Evolutionary conservation across 2,797 vertebrate species (phyloP), one percentile per base, ranked within the genome.

Genomic region (Pseudopleuronectes americanus): DNA sequence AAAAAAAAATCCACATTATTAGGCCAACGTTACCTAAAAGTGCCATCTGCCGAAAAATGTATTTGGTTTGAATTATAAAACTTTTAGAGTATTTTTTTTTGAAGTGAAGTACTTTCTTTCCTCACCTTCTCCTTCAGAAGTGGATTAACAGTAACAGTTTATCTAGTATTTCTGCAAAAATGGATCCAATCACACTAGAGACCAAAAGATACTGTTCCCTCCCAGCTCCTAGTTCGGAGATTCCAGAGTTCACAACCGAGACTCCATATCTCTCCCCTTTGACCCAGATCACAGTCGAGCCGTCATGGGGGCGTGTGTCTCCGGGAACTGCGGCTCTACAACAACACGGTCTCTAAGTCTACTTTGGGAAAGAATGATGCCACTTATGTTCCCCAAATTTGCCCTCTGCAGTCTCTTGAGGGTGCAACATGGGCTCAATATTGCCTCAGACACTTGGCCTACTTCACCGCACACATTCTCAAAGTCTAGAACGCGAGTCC

Each of bases 201-300:
- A 41, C 4, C 12, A 58, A 58, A 19, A 64, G 17, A 0, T 0
- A 43, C 45, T 79, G 79, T 87, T 87, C 78, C 79, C 24, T 71
- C 89, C 81, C 84, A 49, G 87, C 88, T 60, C 89, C 82, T 64
- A 90, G 33, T 12, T 10, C 3, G 8, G 8, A 1, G 0, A 14
- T 49, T 64, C 21, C 49, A 57, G 24, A 71, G 62, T 61, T 71
- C 49, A 79, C 26, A 56, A 59, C 63, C 52, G 3, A 68, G 16
- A 47, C 64, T 61, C 23, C 52, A 77, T 33, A 22, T 63, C 12
- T 60, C 51, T 43, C 60, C 64, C 57, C 47, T 75, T 43, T 60
- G 8, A 16, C 19, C 10, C 64, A 43, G 51, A 53, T 57, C 54
- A 49, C 41, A 71, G 72, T 17, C 21, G 1, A 21, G 59, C 26